Evolutionary conservation across 2,113 vertebrate species (phyloP).

Genomic region (Smithornis capensis): DNA sequence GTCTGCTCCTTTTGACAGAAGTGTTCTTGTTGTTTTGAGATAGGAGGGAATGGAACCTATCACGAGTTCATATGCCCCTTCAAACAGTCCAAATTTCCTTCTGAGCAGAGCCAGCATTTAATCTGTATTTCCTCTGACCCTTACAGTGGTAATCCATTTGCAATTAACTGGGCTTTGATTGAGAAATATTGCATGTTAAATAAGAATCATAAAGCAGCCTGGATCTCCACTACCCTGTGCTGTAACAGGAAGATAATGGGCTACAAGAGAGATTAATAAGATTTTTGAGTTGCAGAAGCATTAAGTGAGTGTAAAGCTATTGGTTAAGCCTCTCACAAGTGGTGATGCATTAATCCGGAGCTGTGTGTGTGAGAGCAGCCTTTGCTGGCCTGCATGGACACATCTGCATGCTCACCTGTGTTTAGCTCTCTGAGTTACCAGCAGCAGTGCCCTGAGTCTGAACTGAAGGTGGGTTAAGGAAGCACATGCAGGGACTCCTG

Average conservation of each 20-base stretch:
- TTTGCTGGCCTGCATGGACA: neutral
- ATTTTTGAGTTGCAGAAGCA: neutral
- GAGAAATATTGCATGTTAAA: neutral
- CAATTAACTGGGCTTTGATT: neutral
- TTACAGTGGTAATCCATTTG: neutral
- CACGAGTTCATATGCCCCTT: neutral
- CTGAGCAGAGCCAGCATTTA: neutral
- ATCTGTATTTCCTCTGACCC: neutral
- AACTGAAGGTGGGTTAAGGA: neutral
- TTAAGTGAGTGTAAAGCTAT: constrained; percentile 22
- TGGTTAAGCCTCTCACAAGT: constrained; percentile 20
- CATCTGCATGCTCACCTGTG: neutral
- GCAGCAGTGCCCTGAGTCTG: neutral
- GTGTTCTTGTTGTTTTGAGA: neutral
- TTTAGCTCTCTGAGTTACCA: neutral
- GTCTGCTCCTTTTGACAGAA: neutral
- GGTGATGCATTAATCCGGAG: constrained; percentile 3
- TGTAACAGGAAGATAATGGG: neutral
- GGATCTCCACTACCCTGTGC: neutral
- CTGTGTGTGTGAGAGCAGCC: neutral
- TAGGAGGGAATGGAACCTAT: neutral
- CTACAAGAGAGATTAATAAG: constrained; percentile 17
- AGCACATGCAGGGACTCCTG: neutral
- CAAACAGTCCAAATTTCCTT: neutral
- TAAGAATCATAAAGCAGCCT: neutral